phyloP scores from a whole-genome alignment of 2,113 vertebrate genomes.

The Propithecus coquereli region DNA sequence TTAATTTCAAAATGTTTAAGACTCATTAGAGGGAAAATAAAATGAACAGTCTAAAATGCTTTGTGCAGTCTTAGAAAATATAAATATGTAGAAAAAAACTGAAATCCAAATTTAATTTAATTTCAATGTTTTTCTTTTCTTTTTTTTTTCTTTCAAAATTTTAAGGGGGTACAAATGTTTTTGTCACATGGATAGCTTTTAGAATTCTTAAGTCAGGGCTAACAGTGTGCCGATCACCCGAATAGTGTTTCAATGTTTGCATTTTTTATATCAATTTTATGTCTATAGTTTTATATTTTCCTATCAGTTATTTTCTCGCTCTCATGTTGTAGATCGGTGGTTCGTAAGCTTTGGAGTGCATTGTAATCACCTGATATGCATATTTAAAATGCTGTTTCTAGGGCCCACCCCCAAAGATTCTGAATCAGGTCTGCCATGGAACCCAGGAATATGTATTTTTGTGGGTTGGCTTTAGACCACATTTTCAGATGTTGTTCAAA shows the following conservation, averaged over 20 bases:
- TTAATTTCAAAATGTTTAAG: constrained; percentile 4
- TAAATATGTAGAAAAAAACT: background rate
- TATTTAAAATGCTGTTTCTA: background rate
- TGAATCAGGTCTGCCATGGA: background rate
- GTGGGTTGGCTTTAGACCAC: background rate
- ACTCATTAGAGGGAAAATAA: background rate
- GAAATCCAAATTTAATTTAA: background rate
- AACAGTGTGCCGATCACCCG: no score
- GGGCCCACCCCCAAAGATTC: background rate
- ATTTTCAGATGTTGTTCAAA: background rate
- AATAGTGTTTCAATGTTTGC: background rate
- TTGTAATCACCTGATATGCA: background rate
- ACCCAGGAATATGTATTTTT: background rate
- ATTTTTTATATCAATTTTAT: background rate
- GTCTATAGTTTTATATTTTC: background rate
- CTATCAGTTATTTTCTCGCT: background rate
- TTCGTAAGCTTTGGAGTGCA: background rate
- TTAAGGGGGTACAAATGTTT: no score
- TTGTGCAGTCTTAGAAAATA: background rate
- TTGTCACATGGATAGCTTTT: no score
- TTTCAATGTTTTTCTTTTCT: background rate
- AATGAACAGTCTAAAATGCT: background rate
- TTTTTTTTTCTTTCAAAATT: no score
- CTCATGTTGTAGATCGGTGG: background rate
- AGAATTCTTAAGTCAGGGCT: no score